A percentile compares a stretch with the other conserved stretches of the same genome.
phyloP scores from a whole-genome alignment of 2,797 vertebrate species.

The Acropternis orthonyx region DNA sequence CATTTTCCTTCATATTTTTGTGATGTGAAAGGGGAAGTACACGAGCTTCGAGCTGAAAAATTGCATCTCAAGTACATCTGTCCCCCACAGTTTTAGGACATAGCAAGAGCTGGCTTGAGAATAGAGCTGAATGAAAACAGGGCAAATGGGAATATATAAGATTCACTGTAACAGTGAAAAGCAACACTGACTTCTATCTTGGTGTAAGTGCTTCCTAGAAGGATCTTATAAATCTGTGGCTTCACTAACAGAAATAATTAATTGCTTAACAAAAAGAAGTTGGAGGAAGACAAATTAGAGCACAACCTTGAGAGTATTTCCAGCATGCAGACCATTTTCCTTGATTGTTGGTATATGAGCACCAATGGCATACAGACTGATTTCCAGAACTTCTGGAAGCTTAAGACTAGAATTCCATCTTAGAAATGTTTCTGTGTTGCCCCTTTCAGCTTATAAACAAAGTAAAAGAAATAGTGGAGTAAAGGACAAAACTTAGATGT shows the following conservation, averaged over 20 bases:
- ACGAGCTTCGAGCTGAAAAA: constrained; percentile 40
- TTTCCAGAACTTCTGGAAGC: not conserved
- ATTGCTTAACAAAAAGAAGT: not conserved
- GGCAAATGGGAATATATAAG: not conserved
- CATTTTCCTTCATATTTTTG: constrained; percentile 29
- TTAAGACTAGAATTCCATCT: not conserved
- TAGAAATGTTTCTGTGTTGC: not conserved
- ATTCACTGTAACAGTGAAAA: not conserved
- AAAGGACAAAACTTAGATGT: not conserved
- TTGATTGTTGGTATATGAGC: not conserved
- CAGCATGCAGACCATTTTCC: not conserved
- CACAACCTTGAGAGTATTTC: not conserved
- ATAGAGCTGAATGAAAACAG: not conserved
- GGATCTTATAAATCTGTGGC: not conserved
- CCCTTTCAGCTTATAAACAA: not conserved
- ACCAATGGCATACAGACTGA: not conserved
- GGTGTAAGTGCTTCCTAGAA: constrained; percentile 1
- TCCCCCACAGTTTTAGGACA: constrained; percentile 34
- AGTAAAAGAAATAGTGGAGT: not conserved
- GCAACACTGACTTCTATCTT: not conserved
- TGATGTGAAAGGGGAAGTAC: constrained; percentile 18
- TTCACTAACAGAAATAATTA: not conserved
- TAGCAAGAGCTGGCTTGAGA: constrained; percentile 5
- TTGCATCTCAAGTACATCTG: not conserved
- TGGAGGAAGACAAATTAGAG: not conserved